A percentile compares a stretch with the other conserved stretches of the same genome.
Conservation (phyloP, 2,113 vertebrate species). For the Syngnathoides biaculeatus region DNA sequence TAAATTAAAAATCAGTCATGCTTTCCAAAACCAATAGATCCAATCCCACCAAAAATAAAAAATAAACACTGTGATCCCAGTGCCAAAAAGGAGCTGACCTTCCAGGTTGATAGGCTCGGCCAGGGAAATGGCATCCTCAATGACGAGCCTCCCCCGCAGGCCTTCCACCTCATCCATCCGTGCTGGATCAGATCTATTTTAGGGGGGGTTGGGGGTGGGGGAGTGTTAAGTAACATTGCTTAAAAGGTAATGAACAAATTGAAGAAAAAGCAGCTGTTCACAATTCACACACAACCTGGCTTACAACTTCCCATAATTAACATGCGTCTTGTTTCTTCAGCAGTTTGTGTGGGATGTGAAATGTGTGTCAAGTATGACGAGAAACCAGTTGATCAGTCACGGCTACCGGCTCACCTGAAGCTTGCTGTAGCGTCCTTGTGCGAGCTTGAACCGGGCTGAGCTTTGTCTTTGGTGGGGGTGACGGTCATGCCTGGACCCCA, state of each 20-base stretch:
- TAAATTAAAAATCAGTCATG: no score
- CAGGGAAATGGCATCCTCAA: slow-evolving; percentile 76
- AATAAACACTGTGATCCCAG: background rate
- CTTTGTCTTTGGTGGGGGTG: slow-evolving; percentile 59
- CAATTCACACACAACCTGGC: background rate
- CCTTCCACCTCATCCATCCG: slow-evolving; percentile 88
- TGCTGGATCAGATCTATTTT: slow-evolving; percentile 58
- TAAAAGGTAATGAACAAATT: background rate
- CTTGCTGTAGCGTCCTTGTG: slow-evolving; percentile 20
- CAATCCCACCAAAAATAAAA: no score
- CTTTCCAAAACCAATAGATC: no score
- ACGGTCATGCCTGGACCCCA: slow-evolving; percentile 80
- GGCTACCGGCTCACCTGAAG: slow-evolving; percentile 62
- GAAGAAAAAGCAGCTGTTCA: no score
- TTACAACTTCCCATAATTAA: background rate
- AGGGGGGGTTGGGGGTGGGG: background rate
- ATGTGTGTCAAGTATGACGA: background rate
- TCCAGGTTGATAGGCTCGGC: slow-evolving; percentile 81
- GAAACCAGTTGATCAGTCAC: background rate
- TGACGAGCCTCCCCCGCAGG: slow-evolving; percentile 64
- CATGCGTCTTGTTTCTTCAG: background rate
- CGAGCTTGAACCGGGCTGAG: slow-evolving; percentile 59
- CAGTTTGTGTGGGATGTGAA: background rate
- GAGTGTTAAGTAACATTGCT: background rate
- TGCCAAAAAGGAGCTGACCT: slow-evolving; percentile 71